These are phyloP conservation scores for Napeogenes inachia DNA, from an alignment of 2,888 invertebrate genomes.

Conservation along the genomic window DNA sequence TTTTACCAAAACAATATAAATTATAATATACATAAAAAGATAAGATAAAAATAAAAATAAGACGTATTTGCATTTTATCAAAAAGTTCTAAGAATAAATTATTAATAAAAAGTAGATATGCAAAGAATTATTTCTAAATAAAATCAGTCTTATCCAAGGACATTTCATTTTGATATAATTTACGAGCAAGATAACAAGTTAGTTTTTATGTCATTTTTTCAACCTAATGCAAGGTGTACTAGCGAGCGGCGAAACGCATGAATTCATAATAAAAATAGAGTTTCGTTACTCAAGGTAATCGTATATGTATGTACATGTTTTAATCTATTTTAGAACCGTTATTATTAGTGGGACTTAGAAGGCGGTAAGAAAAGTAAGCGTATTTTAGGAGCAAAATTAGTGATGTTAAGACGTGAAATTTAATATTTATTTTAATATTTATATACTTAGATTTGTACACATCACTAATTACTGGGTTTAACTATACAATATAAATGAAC, in stretches of 20 bases:
- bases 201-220: not conserved
- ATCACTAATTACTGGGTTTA: no score
- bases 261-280: slow-evolving; percentile 36
- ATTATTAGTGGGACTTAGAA: slow-evolving; percentile 7
- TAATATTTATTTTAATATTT: no score
- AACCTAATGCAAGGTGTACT: slow-evolving; percentile 16
- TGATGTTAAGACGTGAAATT: no score
- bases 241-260: slow-evolving; percentile 27
- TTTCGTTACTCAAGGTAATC: slow-evolving; percentile 35
- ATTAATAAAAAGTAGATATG: not conserved
- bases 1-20: no score
- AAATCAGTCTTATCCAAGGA: not conserved
- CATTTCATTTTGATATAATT: not conserved
- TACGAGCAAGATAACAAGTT: slow-evolving; percentile 2
- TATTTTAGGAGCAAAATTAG: not conserved
- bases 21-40: no score
- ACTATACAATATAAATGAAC: slow-evolving; percentile 35
- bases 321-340: slow-evolving; percentile 26
- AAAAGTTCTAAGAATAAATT: no score
- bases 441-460: no score
- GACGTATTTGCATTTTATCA: no score
- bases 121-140: not conserved
- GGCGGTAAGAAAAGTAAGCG: not conserved
- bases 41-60: no score
- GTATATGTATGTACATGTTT: slow-evolving; percentile 24